Evolutionary conservation across 1,140 invertebrate species (phyloP).

Genomic region (Brachionus koreanus): DNA sequence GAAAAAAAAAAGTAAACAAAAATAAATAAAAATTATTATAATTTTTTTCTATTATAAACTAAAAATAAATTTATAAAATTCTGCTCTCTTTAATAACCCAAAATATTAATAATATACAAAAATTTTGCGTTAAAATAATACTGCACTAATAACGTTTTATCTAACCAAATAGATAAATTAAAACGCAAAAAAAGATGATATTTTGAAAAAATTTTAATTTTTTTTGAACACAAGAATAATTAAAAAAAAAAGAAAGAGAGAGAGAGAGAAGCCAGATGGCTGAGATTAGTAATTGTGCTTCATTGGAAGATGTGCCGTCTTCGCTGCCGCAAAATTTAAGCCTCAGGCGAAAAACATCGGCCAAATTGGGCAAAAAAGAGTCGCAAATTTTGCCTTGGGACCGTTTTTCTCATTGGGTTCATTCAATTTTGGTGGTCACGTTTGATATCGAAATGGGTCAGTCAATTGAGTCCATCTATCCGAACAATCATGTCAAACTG

Average conservation of each 20-base stretch:
- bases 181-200: neutral
- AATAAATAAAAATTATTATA: neutral
- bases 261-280: neutral
- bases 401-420: slow-evolving; percentile 82
- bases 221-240: neutral
- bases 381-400: slow-evolving; percentile 56
- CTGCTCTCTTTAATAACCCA: neutral
- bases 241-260: neutral
- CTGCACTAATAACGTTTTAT: neutral
- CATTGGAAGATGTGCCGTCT: neutral
- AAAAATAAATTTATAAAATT: neutral
- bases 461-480: slow-evolving; percentile 88
- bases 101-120: neutral
- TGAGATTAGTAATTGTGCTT: neutral
- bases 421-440: slow-evolving; percentile 92
- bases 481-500: slow-evolving; percentile 68
- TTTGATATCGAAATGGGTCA: slow-evolving; percentile 97
- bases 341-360: neutral
- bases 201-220: neutral
- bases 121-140: neutral
- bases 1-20: too few relatives aligned
- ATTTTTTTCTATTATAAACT: neutral
- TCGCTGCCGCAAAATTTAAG: neutral
- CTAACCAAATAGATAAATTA: neutral
- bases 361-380: neutral